Conservation (phyloP, 1,140 invertebrate genomes). For the Orchestia grillus region DNA sequence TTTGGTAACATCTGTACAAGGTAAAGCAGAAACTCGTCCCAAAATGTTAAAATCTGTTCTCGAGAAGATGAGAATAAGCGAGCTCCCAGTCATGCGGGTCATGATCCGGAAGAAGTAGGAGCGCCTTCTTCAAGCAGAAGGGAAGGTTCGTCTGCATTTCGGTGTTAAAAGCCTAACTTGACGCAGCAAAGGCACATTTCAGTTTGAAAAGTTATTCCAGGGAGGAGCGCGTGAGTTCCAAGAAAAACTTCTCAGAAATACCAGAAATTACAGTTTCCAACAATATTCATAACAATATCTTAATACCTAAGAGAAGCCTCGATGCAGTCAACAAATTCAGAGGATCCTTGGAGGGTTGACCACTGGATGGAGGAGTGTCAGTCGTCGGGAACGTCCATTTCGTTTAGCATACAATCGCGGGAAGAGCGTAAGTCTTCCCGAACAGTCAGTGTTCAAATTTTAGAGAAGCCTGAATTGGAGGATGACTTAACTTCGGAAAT, state of each 20-base stretch:
- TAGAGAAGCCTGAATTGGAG: not conserved
- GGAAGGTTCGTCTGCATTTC: not conserved
- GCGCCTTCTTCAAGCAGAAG: not conserved
- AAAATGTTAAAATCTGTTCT: not conserved
- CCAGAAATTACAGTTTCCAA: not conserved
- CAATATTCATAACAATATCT: not conserved
- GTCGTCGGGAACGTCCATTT: not conserved
- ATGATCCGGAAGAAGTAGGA: slow-evolving; percentile 42
- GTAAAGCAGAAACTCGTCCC: not conserved
- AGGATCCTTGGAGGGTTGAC: not conserved
- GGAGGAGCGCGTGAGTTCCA: not conserved
- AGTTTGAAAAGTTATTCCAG: not conserved
- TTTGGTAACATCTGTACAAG: not conserved
- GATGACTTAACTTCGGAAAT: not conserved
- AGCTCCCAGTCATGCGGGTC: not conserved
- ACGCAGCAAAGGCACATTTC: not conserved
- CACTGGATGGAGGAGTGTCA: not conserved
- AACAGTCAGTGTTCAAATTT: not conserved
- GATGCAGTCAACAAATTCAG: not conserved
- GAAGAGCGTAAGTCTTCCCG: not conserved
- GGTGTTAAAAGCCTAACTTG: not conserved
- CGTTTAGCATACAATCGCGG: slow-evolving; percentile 19
- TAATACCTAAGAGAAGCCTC: not conserved
- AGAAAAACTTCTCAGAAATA: not conserved
- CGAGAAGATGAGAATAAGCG: not conserved